Base-by-base conservation (phyloP, 2,888 invertebrate genomes). In the Cheilosia grossa region DNA sequence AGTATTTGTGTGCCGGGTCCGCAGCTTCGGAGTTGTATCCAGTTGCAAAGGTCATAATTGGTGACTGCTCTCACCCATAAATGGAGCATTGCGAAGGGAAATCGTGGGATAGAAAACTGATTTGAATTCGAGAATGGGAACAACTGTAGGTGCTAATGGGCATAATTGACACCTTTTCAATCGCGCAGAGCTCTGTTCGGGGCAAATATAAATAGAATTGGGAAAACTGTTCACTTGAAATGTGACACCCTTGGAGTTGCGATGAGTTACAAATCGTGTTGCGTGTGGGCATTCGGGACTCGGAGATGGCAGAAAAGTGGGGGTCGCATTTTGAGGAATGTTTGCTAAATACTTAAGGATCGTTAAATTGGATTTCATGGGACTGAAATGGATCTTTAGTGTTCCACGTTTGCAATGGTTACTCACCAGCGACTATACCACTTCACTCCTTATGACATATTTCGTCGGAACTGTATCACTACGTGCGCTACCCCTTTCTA, bases 41-140 rank as follows among this genome's bases (percentile, higher is more conserved):
- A 47, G 66, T 53, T 74, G 69, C 47, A 74, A 58, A 79, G 83
- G 83, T 83, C 83, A 79, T 83, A 83, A 80, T 79, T 70, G 74
- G 70, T 66, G 74, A 75, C 74, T 79, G 74, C 59, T 70, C 59
- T 74, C 70, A 70, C 56, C 79, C 79, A 74, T 58, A 83, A 83
- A 83, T 80, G 70, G 83, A 74, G 73, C 83, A 83, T 54, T 66
- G 33, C 66, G 54, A 74, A 79, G 74, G 83, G 70, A 83, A 79
- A 83, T 83, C 83, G 83, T 79, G 83, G 79, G 79, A 83, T 66
- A 79, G 58, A 70, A 82, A 83, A 83, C 70, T 79, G 79, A 75
- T 83, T 83, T 79, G 21, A 64, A 58, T 59, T 73, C 21, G 17
- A 53, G 54, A 83, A 79, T 69, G 69, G 37, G 73, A 74, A 79